Percentiles rank a stretch among this genome's conserved stretches.
These are phyloP conservation scores for Brachylomia viminalis DNA, from an alignment of 2,888 invertebrate species.

Conservation along the genomic window DNA sequence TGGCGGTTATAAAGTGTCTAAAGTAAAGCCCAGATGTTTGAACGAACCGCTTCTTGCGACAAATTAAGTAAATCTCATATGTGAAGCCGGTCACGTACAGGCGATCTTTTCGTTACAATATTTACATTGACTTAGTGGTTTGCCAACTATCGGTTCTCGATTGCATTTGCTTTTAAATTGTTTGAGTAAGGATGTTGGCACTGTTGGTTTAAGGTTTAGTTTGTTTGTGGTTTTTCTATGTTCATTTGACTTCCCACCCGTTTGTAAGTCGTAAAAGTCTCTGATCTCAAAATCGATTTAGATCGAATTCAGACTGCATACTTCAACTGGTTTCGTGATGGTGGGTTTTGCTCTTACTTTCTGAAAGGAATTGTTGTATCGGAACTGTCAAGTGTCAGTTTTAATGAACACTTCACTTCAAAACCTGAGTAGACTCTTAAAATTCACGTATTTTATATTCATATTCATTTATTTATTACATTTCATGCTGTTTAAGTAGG, in stretches of 20 bases:
- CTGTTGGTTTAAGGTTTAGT: neutral
- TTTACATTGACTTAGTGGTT: constrained; percentile 75
- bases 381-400: neutral
- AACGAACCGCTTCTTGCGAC: constrained; percentile 66
- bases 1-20: constrained; percentile 68
- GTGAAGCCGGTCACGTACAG: constrained; percentile 78
- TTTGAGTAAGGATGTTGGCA: constrained; percentile 8
- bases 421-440: too few relatives aligned
- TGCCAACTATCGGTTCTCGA: constrained; percentile 69
- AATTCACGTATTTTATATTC: too few relatives aligned
- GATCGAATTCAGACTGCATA: neutral
- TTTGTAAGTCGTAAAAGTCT: neutral
- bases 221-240: neutral
- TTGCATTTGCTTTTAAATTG: constrained; percentile 38
- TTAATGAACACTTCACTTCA: neutral
- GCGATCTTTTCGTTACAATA: constrained; percentile 77
- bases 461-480: too few relatives aligned
- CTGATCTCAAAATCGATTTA: neutral
- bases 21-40: constrained; percentile 73
- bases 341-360: neutral
- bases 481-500: too few relatives aligned
- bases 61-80: constrained; percentile 84
- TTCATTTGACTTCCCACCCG: constrained; percentile 4
- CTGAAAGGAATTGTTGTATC: neutral
- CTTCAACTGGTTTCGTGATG: neutral